Evolutionary conservation across 2,888 invertebrate species (phyloP).

Genomic region (Blastobasis adustella): DNA sequence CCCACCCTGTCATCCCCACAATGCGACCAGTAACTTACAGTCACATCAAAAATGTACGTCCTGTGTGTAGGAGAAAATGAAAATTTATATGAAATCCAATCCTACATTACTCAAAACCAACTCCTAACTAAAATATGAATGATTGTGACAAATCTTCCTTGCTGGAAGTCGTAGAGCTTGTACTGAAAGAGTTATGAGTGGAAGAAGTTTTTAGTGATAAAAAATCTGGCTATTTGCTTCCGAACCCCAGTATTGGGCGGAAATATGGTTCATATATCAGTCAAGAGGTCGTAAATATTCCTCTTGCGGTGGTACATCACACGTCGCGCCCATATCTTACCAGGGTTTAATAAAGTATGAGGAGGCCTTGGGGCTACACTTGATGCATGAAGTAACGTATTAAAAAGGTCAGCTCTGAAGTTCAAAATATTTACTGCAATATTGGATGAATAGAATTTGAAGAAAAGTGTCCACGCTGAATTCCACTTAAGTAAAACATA

Average conservation of each 20-base stretch:
- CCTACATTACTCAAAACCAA: too few species aligned
- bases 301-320: constrained; percentile 25
- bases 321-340: constrained; percentile 19
- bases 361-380: constrained; percentile 14
- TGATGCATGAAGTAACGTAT: too few species aligned
- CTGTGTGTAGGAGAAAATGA: not conserved
- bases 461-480: too few species aligned
- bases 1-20: not conserved
- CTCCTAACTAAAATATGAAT: too few species aligned
- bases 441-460: too few species aligned
- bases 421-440: too few species aligned
- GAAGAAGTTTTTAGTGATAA: constrained; percentile 6
- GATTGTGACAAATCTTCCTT: too few species aligned
- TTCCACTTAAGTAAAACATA: too few species aligned
- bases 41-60: constrained; percentile 13
- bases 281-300: constrained; percentile 52
- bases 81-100: too few species aligned
- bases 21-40: constrained; percentile 1
- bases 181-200: constrained; percentile 16
- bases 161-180: constrained; percentile 1
- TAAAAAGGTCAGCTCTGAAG: too few species aligned
- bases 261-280: constrained; percentile 45
- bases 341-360: constrained; percentile 53
- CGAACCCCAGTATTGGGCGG: constrained; percentile 16
- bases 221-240: constrained; percentile 25